Percentiles rank a stretch among this genome's conserved stretches.
phyloP scores from a whole-genome alignment of 2,797 vertebrate species.

The Spinus pinus region DNA sequence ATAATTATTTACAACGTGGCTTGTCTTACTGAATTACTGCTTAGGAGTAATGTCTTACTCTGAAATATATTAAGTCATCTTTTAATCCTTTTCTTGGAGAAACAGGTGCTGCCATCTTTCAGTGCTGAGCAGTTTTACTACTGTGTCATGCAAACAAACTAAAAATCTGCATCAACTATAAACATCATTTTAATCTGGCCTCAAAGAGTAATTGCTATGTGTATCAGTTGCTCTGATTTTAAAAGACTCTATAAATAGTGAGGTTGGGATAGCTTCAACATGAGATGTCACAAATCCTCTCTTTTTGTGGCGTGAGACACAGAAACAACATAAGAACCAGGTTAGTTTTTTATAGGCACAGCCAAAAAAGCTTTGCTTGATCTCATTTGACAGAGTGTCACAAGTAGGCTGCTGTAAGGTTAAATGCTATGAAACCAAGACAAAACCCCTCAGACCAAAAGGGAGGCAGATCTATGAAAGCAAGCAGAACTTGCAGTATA shows the following conservation, averaged over 20 bases:
- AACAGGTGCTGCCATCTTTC: neutral
- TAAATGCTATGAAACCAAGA: neutral
- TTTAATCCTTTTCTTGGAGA: neutral
- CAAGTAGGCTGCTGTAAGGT: conserved; percentile 4
- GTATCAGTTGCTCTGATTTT: neutral
- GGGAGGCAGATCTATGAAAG: neutral
- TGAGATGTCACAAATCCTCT: neutral
- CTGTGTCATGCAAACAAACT: neutral
- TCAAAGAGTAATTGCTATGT: neutral
- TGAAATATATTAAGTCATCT: neutral
- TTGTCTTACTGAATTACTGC: neutral
- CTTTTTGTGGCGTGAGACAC: neutral
- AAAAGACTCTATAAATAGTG: neutral
- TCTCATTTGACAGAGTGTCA: neutral
- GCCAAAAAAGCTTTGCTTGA: neutral
- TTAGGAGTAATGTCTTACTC: neutral
- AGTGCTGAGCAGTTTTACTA: neutral
- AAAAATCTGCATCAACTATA: neutral
- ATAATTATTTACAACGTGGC: neutral
- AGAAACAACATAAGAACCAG: neutral
- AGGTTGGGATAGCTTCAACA: neutral
- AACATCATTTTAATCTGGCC: neutral
- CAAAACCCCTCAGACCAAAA: neutral
- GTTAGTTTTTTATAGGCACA: conserved; percentile 15
- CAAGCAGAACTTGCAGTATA: neutral